Percentiles rank a stretch among this genome's conserved stretches.
These are phyloP conservation scores for Cyrtorhinus lividipennis DNA, from an alignment of 1,140 invertebrate species.

Conservation along the genomic window DNA sequence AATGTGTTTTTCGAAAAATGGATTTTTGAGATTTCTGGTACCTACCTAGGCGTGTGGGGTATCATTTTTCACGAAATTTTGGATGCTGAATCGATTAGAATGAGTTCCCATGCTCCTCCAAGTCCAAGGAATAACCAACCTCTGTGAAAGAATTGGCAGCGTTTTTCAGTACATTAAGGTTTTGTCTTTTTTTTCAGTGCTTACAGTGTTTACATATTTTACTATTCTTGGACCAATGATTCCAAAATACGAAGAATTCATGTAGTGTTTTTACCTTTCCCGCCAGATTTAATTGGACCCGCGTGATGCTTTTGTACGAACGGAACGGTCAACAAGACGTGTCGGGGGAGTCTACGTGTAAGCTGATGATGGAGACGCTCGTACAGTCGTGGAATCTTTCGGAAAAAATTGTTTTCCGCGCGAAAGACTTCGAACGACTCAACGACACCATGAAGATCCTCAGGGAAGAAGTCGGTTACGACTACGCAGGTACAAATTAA, in stretches of 20 bases:
- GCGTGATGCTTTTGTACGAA: conserved; percentile 54
- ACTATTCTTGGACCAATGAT: no score
- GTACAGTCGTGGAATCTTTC: conserved; percentile 26
- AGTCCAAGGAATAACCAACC: no score
- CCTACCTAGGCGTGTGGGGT: no score
- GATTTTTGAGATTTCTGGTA: neutral
- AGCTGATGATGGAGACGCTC: conserved; percentile 51
- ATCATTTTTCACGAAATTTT: no score
- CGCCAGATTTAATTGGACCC: conserved; percentile 48
- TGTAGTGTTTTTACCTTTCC: neutral
- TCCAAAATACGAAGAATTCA: no score
- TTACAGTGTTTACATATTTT: no score
- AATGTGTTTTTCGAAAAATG: neutral
- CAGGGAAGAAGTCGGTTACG: neutral
- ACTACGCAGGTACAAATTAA: neutral
- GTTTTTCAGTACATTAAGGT: no score
- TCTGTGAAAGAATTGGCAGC: no score
- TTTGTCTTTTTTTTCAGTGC: no score
- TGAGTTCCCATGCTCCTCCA: no score
- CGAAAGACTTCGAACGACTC: neutral
- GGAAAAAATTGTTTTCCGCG: neutral
- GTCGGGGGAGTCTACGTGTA: conserved; percentile 47
- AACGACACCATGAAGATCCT: neutral
- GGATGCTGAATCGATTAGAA: no score
- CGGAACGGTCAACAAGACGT: conserved; percentile 46